Conservation (phyloP, 2,113 vertebrate species). For the Heterochromis multidens region DNA sequence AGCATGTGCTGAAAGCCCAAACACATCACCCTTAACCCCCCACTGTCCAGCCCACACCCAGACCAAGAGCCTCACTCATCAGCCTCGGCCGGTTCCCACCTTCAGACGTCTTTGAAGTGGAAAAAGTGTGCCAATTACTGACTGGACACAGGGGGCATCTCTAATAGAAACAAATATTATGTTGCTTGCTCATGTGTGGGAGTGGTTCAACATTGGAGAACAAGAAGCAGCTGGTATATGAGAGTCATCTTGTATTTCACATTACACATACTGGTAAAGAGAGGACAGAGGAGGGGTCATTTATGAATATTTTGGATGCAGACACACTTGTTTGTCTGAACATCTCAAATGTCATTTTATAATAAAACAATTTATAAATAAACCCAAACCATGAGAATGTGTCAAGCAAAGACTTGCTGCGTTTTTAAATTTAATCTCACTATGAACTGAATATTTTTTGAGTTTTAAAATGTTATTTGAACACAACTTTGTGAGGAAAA, state of each 20-base stretch:
- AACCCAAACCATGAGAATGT: not conserved
- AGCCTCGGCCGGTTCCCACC: slow-evolving; percentile 51
- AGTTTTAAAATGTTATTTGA: not conserved
- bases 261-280: slow-evolving; percentile 51
- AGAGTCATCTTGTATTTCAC: slow-evolving; percentile 65
- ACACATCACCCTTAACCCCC: slow-evolving; percentile 69
- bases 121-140: slow-evolving; percentile 65
- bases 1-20: slow-evolving; percentile 67
- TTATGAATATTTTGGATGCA: slow-evolving; percentile 25
- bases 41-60: slow-evolving; percentile 50
- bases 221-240: slow-evolving; percentile 63
- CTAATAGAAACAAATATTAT: slow-evolving; percentile 73
- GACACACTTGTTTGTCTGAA: slow-evolving; percentile 4
- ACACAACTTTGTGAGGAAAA: not conserved
- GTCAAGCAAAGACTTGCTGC: not conserved
- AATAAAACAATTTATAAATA: not conserved
- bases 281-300: not conserved
- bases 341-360: not conserved
- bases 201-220: slow-evolving; percentile 43
- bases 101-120: slow-evolving; percentile 67
- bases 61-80: slow-evolving; percentile 67
- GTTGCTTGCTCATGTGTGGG: slow-evolving; percentile 48
- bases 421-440: not conserved
- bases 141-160: slow-evolving; percentile 54
- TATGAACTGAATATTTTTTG: not conserved